Percentiles rank a stretch among this genome's conserved stretches.
These are phyloP conservation scores for Dicrostonyx torquatus DNA, from an alignment of 2,797 vertebrate species.

Conservation along the genomic window DNA sequence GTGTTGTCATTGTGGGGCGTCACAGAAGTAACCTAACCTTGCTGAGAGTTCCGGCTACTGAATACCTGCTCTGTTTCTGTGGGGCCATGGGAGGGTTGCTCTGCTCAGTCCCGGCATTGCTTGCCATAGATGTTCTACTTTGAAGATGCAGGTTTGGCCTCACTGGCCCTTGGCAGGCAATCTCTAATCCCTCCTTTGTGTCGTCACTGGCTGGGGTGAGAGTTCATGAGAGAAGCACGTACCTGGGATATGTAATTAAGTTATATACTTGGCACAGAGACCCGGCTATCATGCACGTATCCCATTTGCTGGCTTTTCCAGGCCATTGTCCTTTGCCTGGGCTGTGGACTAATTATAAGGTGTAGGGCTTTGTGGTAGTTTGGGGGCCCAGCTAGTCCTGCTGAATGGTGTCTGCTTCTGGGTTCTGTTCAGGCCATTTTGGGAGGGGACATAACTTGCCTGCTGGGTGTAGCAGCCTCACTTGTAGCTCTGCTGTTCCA, in stretches of 20 bases:
- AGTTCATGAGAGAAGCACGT: constrained; percentile 82
- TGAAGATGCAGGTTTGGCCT: constrained; percentile 66
- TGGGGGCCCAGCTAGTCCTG: constrained; percentile 14
- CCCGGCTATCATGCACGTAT: constrained; percentile 76
- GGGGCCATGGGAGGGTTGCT: not conserved
- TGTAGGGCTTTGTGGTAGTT: constrained; percentile 42
- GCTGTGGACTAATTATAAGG: constrained; percentile 82
- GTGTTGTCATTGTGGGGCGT: accelerated
- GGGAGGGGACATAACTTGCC: constrained; percentile 68
- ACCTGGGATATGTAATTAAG: constrained; percentile 85
- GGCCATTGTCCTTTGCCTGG: constrained; percentile 71
- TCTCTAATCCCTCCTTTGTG: constrained; percentile 85
- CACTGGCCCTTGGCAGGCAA: constrained; percentile 67
- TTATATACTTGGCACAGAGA: constrained; percentile 80
- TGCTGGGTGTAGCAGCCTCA: constrained; percentile 63
- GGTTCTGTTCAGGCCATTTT: constrained; percentile 58
- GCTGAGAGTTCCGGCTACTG: not conserved
- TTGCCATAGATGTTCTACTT: constrained; percentile 51
- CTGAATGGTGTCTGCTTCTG: constrained; percentile 37
- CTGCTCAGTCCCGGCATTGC: not conserved
- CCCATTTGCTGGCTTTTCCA: constrained; percentile 80
- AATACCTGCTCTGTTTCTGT: not conserved
- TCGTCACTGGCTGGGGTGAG: constrained; percentile 81
- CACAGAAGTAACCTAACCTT: constrained; percentile 21
- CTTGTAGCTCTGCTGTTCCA: not conserved